These are phyloP conservation scores for Laspeyria flexula DNA, from an alignment of 2,888 invertebrate species.

Conservation along the genomic window DNA sequence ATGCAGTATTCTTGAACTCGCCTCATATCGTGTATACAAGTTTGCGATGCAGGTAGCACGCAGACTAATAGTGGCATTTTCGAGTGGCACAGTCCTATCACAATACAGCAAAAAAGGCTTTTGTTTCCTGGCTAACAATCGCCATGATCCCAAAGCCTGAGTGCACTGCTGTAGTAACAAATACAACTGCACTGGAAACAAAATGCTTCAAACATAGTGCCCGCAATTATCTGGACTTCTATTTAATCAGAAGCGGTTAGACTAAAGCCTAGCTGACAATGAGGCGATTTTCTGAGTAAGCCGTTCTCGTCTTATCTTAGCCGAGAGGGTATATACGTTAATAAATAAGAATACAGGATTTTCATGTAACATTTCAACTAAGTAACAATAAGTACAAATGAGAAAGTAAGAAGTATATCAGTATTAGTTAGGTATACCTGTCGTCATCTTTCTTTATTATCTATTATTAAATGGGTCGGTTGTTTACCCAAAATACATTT, in stretches of 20 bases:
- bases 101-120: slow-evolving; percentile 7
- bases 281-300: not conserved
- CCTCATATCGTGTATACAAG: slow-evolving; percentile 24
- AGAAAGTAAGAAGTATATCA: too few species aligned
- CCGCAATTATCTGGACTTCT: not conserved
- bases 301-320: not conserved
- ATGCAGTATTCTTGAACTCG: slow-evolving; percentile 43
- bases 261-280: not conserved
- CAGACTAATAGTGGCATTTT: slow-evolving; percentile 19
- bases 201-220: not conserved
- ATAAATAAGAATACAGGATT: too few species aligned
- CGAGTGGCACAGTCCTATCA: slow-evolving; percentile 15
- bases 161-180: not conserved
- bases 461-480: too few species aligned
- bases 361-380: too few species aligned
- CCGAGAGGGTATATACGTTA: too few species aligned
- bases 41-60: slow-evolving; percentile 34
- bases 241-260: not conserved
- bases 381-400: too few species aligned
- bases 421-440: too few species aligned
- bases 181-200: not conserved
- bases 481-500: too few species aligned
- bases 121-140: slow-evolving; percentile 3
- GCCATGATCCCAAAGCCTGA: not conserved
- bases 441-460: too few species aligned